Percentiles rank a stretch among this genome's conserved stretches.
Conservation (phyloP, 2,797 vertebrate species). For the Huso huso region DNA sequence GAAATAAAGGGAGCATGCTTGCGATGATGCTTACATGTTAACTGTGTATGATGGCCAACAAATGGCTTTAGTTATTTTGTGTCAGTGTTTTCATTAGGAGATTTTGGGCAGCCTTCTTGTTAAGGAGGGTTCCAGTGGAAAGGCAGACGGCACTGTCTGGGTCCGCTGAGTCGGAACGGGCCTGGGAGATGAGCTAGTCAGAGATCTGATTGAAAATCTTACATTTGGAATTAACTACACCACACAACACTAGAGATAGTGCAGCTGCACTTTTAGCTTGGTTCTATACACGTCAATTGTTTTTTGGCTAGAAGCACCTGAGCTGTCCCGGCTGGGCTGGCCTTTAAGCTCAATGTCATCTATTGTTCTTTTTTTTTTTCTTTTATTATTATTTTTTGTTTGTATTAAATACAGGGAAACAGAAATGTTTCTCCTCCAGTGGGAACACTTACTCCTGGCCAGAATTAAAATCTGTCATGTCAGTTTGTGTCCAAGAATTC, state of each 20-base stretch:
- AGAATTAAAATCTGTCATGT: background rate
- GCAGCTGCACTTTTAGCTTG: conserved; percentile 63
- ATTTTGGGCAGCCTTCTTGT: background rate
- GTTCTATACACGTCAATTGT: conserved; percentile 53
- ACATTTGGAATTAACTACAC: conserved; percentile 43
- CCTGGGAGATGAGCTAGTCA: conserved; percentile 39
- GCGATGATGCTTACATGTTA: background rate
- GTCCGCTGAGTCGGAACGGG: conserved; percentile 52
- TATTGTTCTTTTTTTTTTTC: background rate
- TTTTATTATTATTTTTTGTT: conserved; percentile 2
- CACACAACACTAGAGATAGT: conserved; percentile 52
- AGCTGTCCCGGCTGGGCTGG: conserved; percentile 32
- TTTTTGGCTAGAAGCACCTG: conserved; percentile 61
- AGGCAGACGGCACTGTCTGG: conserved; percentile 49
- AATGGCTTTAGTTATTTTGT: background rate
- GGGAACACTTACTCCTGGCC: background rate
- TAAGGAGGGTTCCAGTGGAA: conserved; percentile 9
- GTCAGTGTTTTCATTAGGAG: conserved; percentile 7
- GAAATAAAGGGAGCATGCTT: too few relatives aligned
- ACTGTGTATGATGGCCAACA: background rate
- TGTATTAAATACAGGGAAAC: too few relatives aligned
- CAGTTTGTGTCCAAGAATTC: conserved; percentile 6
- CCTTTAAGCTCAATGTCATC: conserved; percentile 25
- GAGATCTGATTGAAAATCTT: conserved; percentile 36
- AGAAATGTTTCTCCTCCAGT: too few relatives aligned